Conservation (phyloP, 2,113 vertebrate species). For the Hydrochoerus hydrochaeris region DNA sequence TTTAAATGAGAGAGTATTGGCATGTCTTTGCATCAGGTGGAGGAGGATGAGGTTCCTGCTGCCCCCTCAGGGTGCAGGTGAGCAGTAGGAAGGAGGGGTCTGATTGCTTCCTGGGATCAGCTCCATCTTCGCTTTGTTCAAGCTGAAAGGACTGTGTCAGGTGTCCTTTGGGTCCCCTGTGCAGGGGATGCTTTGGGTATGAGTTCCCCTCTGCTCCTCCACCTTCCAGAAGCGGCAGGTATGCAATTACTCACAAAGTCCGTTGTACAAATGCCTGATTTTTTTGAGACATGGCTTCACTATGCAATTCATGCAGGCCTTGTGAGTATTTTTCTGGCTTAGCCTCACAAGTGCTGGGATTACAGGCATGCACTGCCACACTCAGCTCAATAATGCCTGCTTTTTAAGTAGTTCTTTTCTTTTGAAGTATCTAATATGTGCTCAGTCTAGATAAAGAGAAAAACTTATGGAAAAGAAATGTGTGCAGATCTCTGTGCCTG, state of each 20-base stretch:
- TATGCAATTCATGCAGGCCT: neutral
- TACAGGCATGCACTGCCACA: neutral
- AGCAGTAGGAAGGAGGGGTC: rapidly evolving
- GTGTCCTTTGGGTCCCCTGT: neutral
- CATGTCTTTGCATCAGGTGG: neutral
- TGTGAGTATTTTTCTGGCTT: neutral
- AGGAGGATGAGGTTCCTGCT: neutral
- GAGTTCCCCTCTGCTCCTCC: neutral
- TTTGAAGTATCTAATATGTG: neutral
- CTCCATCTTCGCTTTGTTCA: neutral
- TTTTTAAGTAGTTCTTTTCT: neutral
- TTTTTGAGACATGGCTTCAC: neutral
- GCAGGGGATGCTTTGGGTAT: neutral
- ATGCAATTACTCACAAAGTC: neutral
- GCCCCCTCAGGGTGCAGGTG: rapidly evolving
- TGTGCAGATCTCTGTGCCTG: neutral
- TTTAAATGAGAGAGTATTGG: neutral
- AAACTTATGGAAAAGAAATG: neutral
- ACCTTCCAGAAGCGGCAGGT: neutral
- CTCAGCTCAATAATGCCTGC: neutral
- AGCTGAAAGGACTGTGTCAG: neutral
- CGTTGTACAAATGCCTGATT: neutral
- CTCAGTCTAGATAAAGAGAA: neutral
- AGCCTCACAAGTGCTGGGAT: neutral
- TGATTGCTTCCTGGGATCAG: rapidly evolving